A percentile compares a stretch with the other conserved stretches of the same genome.
Conservation (phyloP, 1,140 invertebrate species). For the Saxidomus purpurata region DNA sequence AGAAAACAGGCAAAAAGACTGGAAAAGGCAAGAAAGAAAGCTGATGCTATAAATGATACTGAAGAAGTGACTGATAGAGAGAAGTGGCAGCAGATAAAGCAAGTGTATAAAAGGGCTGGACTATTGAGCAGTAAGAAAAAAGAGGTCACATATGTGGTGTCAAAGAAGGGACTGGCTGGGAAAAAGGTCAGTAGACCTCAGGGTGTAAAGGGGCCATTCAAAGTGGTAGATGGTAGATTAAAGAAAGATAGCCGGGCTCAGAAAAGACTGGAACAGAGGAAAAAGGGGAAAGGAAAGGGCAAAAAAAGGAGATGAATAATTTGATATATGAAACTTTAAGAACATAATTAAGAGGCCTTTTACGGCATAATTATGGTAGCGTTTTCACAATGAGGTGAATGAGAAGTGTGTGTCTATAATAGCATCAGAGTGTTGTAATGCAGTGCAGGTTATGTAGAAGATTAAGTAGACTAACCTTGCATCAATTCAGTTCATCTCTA, state of each 20-base stretch:
- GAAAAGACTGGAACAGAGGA: slow-evolving; percentile 59
- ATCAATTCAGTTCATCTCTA: too few species aligned
- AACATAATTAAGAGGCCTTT: too few species aligned
- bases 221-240: slow-evolving; percentile 97
- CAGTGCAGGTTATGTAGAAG: too few species aligned
- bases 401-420: too few species aligned
- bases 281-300: slow-evolving; percentile 65
- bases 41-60: slow-evolving; percentile 96
- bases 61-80: slow-evolving; percentile 95
- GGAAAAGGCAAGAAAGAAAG: slow-evolving; percentile 98
- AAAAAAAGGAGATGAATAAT: slow-evolving; percentile 59
- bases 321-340: too few species aligned
- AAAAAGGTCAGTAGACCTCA: slow-evolving; percentile 93
- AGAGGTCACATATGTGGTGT: slow-evolving; percentile 97
- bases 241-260: slow-evolving; percentile 94
- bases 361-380: too few species aligned
- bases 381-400: too few species aligned
- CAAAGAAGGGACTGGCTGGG: slow-evolving; percentile 93
- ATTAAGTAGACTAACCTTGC: too few species aligned
- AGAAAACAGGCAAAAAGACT: slow-evolving; percentile 93
- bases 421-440: too few species aligned
- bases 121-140: slow-evolving; percentile 92
- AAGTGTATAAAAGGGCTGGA: slow-evolving; percentile 97
- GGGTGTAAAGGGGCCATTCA: slow-evolving; percentile 96
- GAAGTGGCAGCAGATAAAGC: slow-evolving; percentile 96